Conservation (phyloP, 2,797 vertebrate species). For the Sus cebifrons region DNA sequence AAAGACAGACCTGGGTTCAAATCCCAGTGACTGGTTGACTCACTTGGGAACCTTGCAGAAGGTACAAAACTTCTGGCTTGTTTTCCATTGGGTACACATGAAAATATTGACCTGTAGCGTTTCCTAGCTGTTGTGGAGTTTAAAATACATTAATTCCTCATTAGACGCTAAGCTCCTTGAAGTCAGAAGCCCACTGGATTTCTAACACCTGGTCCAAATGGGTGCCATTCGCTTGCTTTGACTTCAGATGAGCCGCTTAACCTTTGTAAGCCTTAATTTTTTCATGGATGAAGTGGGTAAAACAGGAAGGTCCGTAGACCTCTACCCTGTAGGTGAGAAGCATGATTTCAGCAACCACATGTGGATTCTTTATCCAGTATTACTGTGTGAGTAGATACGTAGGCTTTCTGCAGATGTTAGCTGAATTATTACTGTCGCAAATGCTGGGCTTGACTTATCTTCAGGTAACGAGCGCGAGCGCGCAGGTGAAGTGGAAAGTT, state of each 20-base stretch:
- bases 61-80: conserved; percentile 18
- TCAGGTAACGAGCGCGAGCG: conserved; percentile 8
- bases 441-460: conserved; percentile 36
- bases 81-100: conserved; percentile 47
- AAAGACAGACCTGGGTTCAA: conserved; percentile 75
- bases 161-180: not conserved
- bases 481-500: not conserved
- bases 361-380: not conserved
- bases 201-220: not conserved
- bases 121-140: not conserved
- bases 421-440: conserved; percentile 8
- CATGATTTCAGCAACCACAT: not conserved
- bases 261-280: not conserved
- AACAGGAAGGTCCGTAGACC: not conserved
- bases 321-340: not conserved
- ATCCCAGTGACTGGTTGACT: conserved; percentile 52
- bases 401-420: conserved; percentile 25
- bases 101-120: conserved; percentile 42
- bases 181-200: not conserved
- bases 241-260: not conserved
- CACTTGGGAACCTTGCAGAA: not conserved
- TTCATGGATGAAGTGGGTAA: not conserved
- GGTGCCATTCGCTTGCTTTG: not conserved
- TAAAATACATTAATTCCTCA: conserved; percentile 37
- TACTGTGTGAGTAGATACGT: conserved; percentile 10